Evolutionary conservation across 2,797 vertebrate species (phyloP), one percentile per base, ranked within the genome.

Genomic region (Nothura maculosa): DNA sequence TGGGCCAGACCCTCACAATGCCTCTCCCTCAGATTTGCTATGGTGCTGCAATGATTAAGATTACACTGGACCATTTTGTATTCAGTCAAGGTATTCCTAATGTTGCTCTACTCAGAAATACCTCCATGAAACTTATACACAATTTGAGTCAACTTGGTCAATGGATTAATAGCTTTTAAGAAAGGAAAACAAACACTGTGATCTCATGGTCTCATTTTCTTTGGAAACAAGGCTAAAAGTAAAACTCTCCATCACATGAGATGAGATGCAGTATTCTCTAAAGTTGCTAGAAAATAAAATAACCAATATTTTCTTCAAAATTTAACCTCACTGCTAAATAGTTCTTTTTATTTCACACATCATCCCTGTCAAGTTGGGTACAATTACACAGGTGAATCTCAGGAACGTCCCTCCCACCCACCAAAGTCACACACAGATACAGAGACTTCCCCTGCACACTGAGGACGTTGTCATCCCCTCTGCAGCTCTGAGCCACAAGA

Each of bases 261-360:
- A 48, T 24, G 47, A 48, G 47, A 48, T 11, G 47, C 47, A 48
- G 47, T 24, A 48, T 48, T 48, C 47, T 48, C 47, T 48, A 50
- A 54, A 85, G 48, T 73, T 92, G 84, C 54, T 62, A 82, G 48
- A 70, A 84, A 90, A 58, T 57, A 74, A 88, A 94, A 77, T 27
- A 8, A 55, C 10, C 21, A 54, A 14, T 1, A 6, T 5, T 72
- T 61, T 50, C 75, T 93, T 70, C 58, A 42, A 92, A 90, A 87
- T 90, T 70, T 62, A 81, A 82, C 28, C 55, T 78, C 50, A 73
- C 18, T n/a, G 36, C 63, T 84, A 82, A 81, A 24, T 83, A 84
- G 74, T 75, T 85, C 66, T 85, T 91, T 81, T 76, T 42, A 75
- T 80, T 58, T 85, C 73, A 40, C 50, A 2, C 42, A 81, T 58